Percentiles rank a stretch among this genome's conserved stretches.
phyloP scores from a whole-genome alignment of 1,140 invertebrate genomes.

The Andrena cerasifolii region DNA sequence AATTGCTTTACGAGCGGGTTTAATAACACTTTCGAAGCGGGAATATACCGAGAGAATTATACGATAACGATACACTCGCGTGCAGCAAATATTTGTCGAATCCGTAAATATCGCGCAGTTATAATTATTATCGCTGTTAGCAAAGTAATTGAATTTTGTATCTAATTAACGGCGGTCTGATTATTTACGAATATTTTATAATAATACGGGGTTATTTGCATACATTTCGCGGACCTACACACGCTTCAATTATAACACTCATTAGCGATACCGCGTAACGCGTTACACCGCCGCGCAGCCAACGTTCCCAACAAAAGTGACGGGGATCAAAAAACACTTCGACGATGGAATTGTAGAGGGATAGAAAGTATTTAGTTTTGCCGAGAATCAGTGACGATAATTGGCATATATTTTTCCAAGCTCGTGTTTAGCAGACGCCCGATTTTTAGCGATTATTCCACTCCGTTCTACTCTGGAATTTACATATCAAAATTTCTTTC shows the following conservation, averaged over 20 bases:
- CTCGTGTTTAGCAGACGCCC: too few relatives aligned
- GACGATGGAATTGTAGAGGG: too few relatives aligned
- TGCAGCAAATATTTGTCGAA: conserved; percentile 3
- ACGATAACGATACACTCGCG: not conserved
- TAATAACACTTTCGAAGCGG: not conserved
- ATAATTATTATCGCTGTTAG: conserved; percentile 1
- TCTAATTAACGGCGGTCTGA: conserved; percentile 3
- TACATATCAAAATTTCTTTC: not conserved
- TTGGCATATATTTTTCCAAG: too few relatives aligned
- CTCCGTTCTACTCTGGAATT: not conserved
- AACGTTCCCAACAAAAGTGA: too few relatives aligned
- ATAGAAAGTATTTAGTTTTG: too few relatives aligned
- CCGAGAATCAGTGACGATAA: too few relatives aligned
- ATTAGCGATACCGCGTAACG: too few relatives aligned
- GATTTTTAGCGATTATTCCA: not conserved
- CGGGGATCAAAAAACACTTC: too few relatives aligned
- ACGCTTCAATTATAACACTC: not conserved
- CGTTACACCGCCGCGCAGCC: too few relatives aligned
- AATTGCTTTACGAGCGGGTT: not conserved
- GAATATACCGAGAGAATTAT: not conserved
- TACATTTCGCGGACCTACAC: not conserved
- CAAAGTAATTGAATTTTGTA: conserved; percentile 22
- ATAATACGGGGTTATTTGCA: not conserved
- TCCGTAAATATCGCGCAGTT: not conserved
- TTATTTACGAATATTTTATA: conserved; percentile 7